phyloP scores from a whole-genome alignment of 2,113 vertebrate species.

The Eurypyga helias region DNA sequence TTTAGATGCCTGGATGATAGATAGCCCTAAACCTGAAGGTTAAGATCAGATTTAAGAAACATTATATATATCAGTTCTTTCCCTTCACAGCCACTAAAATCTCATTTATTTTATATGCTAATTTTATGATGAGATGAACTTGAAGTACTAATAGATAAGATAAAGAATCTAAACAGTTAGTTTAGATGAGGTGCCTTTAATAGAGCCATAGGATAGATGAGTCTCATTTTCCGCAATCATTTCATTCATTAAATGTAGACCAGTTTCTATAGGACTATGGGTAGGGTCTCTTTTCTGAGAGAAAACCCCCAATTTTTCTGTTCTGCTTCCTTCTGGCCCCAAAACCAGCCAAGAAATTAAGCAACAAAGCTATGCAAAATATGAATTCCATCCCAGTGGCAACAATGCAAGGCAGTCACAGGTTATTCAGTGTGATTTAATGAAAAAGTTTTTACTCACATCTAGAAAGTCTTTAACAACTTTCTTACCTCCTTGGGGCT shows the following conservation, averaged over 20 bases:
- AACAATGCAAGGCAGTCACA: not conserved
- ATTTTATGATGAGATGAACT: not conserved
- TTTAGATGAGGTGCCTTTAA: not conserved
- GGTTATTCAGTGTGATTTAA: not conserved
- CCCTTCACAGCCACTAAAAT: not conserved
- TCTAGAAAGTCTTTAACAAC: slow-evolving; percentile 48
- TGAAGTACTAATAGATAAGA: not conserved
- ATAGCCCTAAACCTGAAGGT: not conserved
- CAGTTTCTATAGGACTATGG: not conserved
- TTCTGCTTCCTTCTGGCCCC: not conserved
- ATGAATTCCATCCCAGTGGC: not conserved
- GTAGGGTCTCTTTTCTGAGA: not conserved
- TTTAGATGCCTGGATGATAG: not conserved
- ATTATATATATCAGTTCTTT: not conserved
- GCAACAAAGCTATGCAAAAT: not conserved
- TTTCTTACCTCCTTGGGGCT: slow-evolving; percentile 39
- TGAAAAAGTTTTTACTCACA: not conserved
- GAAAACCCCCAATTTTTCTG: not conserved
- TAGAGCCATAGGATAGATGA: not conserved
- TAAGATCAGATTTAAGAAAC: not conserved
- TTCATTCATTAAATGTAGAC: not conserved
- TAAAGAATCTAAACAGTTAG: not conserved
- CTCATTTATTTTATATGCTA: not conserved
- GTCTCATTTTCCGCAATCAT: not conserved
- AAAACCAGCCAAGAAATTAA: not conserved